These are phyloP conservation scores for Beris morrisii DNA, from an alignment of 2,888 invertebrate species.

Conservation along the genomic window DNA sequence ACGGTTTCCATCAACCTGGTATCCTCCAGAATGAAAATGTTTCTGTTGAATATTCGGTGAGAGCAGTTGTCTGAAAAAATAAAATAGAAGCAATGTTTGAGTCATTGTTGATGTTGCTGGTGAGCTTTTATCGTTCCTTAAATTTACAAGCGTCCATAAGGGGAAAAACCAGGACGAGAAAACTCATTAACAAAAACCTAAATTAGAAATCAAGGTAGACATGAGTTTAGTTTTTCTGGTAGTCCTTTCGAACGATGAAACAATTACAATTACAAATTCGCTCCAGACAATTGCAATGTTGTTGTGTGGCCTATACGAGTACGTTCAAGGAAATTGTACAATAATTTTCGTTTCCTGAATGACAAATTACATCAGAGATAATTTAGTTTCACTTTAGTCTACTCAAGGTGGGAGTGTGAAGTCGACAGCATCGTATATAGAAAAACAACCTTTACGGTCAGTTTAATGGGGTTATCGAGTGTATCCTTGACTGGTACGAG, in stretches of 20 bases:
- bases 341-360: slow-evolving; percentile 33
- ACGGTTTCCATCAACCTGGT: slow-evolving; percentile 60
- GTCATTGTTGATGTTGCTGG: too few species aligned
- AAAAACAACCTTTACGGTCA: too few species aligned
- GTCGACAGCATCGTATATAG: too few species aligned
- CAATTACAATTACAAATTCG: too few species aligned
- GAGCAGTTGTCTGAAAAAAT: slow-evolving; percentile 80
- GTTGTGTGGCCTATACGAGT: slow-evolving; percentile 19
- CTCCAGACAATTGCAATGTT: too few species aligned
- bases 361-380: slow-evolving; percentile 31
- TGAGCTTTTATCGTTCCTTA: too few species aligned
- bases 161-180: not conserved
- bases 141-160: slow-evolving; percentile 18
- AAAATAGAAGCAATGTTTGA: slow-evolving; percentile 37
- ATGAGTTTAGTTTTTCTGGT: not conserved
- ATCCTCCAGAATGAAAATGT: slow-evolving; percentile 83
- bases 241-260: not conserved
- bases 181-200: not conserved
- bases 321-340: slow-evolving; percentile 21
- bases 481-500: too few species aligned
- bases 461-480: too few species aligned
- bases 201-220: slow-evolving; percentile 3
- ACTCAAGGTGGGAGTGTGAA: too few species aligned
- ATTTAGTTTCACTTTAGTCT: slow-evolving; percentile 11
- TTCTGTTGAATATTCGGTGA: slow-evolving; percentile 91